A percentile compares a stretch with the other conserved stretches of the same genome.
Evolutionary conservation across 2,113 vertebrate species (phyloP).

Genomic region (Puffinus mauretanicus): DNA sequence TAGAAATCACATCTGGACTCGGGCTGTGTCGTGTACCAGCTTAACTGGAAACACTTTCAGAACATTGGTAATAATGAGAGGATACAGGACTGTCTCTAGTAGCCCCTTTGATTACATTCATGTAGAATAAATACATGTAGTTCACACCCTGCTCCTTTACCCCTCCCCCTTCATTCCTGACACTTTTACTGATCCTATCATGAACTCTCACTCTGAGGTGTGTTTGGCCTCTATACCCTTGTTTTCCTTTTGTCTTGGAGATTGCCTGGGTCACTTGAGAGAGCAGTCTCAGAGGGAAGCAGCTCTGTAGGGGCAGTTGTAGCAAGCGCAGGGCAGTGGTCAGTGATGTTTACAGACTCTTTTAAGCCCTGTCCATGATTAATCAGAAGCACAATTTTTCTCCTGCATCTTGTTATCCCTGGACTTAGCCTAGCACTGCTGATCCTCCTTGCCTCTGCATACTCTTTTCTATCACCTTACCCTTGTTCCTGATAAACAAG

Average conservation of each 20-base stretch:
- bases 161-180: background rate
- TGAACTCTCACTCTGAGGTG: background rate
- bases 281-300: background rate
- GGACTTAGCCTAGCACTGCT: background rate
- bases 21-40: background rate
- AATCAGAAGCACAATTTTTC: background rate
- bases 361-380: background rate
- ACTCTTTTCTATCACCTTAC: background rate
- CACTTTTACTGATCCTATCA: background rate
- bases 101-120: background rate
- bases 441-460: background rate
- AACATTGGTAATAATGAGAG: background rate
- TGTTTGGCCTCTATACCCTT: background rate
- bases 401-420: background rate
- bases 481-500: background rate
- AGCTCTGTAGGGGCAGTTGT: background rate
- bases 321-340: rapidly evolving
- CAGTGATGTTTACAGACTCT: background rate
- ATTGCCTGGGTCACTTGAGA: background rate
- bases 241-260: background rate
- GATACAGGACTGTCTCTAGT: background rate
- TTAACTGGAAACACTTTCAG: background rate
- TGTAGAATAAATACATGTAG: background rate
- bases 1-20: background rate
- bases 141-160: background rate